These are phyloP conservation scores for Otocyon megalotis DNA, from an alignment of 2,113 vertebrate genomes.

Conservation along the genomic window DNA sequence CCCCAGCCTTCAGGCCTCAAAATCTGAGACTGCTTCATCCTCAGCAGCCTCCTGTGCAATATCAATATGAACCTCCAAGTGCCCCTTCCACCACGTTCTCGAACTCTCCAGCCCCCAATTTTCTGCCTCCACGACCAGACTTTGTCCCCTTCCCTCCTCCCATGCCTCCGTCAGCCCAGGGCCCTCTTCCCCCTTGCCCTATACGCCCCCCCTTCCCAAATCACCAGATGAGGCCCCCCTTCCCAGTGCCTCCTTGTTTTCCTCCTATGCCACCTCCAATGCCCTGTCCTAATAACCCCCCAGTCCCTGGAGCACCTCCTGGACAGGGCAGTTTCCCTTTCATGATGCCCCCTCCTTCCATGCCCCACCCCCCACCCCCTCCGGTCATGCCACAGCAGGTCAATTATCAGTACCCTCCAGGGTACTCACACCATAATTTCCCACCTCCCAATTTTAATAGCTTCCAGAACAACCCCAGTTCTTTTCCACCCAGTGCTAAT, in stretches of 20 bases:
- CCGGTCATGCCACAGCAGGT: conserved; percentile 91
- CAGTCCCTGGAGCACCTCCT: conserved; percentile 83
- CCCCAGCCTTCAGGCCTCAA: conserved; percentile 90
- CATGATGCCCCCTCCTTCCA: conserved; percentile 92
- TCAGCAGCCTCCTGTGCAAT: conserved; percentile 89
- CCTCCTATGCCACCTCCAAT: conserved; percentile 92
- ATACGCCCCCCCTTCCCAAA: conserved; percentile 91
- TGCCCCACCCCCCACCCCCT: conserved; percentile 88
- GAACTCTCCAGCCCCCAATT: conserved; percentile 87
- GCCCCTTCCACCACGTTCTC: conserved; percentile 89
- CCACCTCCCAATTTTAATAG: conserved; percentile 90
- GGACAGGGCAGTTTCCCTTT: conserved; percentile 93
- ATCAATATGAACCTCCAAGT: conserved; percentile 92
- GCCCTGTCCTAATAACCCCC: conserved; percentile 87
- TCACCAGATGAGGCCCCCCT: conserved; percentile 91
- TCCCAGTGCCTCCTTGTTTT: conserved; percentile 93
- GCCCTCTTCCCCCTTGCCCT: conserved; percentile 90
- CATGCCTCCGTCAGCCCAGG: conserved; percentile 87
- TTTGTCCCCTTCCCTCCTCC: conserved; percentile 95
- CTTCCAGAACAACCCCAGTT: conserved; percentile 88
- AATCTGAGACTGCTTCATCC: conserved; percentile 91
- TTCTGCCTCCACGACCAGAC: conserved; percentile 92
- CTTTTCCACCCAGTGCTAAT: conserved; percentile 87
- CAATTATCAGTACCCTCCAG: conserved; percentile 93
- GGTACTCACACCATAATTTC: conserved; percentile 91